Evolutionary conservation across 2,888 invertebrate genomes (phyloP), one percentile per base, ranked within the genome.

Genomic region (Oxycera nigricornis): DNA sequence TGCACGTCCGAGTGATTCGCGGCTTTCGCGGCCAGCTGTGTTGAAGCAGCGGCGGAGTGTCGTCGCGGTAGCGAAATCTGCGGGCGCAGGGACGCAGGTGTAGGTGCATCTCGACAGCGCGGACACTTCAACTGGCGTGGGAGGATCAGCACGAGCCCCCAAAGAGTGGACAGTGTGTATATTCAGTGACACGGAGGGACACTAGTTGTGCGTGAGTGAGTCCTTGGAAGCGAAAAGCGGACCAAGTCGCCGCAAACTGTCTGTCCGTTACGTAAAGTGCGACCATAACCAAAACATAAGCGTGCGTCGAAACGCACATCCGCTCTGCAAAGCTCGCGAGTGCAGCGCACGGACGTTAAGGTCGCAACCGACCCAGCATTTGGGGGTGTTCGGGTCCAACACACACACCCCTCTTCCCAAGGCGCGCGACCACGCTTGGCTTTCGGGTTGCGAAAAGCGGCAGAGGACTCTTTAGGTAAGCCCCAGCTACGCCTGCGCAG

Each of bases 401-500:
- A n/a, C n/a, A n/a, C n/a, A n/a, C n/a, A 39, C 39, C 14, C 9
- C 39, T 39, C 39, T 39, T 39, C 39, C 39, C 39, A 14, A 39
- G 39, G 14, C 7, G 14, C 7, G 39, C 39, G 39, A 14, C 14
- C n/a, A n/a, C n/a, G n/a, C n/a, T n/a, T n/a, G n/a, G n/a, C n/a
- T n/a, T n/a, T n/a, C n/a, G n/a, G n/a, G n/a, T n/a, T n/a, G n/a
- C n/a, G n/a, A n/a, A n/a, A n/a, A n/a, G n/a, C n/a, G n/a, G n/a
- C n/a, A n/a, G n/a, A n/a, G n/a, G n/a, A n/a, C n/a, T n/a, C n/a
- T n/a, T n/a, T n/a, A n/a, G n/a, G n/a, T n/a, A n/a, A n/a, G n/a
- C n/a, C n/a, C n/a, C n/a, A 59, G 59, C 28, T 67, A 67, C 67
- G 67, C 67, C 67, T 67, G 67, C 67, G 67, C 67, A 41, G 41